These are phyloP conservation scores for Trinorchestia longiramus DNA, from an alignment of 1,140 invertebrate species.

Conservation along the genomic window DNA sequence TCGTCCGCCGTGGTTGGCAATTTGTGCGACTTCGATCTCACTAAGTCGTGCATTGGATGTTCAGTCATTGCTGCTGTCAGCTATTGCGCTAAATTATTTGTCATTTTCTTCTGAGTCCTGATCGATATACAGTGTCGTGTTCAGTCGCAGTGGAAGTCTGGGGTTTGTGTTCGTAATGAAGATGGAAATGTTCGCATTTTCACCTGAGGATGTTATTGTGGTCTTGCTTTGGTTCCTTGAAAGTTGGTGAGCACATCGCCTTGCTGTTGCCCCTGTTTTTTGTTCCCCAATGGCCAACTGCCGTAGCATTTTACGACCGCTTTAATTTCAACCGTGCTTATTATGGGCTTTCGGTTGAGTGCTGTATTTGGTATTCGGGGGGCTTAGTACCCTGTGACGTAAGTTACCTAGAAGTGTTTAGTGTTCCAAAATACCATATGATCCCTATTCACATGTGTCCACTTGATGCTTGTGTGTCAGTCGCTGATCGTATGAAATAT, in stretches of 20 bases:
- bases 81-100: not conserved
- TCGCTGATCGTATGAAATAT: not conserved
- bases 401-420: not conserved
- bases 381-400: not conserved
- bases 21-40: not conserved
- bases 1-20: constrained; percentile 4
- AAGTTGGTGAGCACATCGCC: not conserved
- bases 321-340: not conserved
- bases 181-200: not conserved
- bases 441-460: not conserved
- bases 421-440: not conserved
- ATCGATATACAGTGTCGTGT: not conserved
- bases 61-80: not conserved
- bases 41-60: not conserved
- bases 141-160: not conserved
- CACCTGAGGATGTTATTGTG: not conserved
- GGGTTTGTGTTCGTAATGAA: not conserved
- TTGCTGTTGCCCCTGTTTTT: not conserved
- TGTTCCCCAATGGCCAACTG: not conserved
- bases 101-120: not conserved
- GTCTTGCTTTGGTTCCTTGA: not conserved
- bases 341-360: not conserved
- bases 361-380: not conserved
- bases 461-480: not conserved
- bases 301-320: not conserved